These are phyloP conservation scores for Remorina albescens DNA, from an alignment of 2,797 vertebrate species.

Conservation along the genomic window DNA sequence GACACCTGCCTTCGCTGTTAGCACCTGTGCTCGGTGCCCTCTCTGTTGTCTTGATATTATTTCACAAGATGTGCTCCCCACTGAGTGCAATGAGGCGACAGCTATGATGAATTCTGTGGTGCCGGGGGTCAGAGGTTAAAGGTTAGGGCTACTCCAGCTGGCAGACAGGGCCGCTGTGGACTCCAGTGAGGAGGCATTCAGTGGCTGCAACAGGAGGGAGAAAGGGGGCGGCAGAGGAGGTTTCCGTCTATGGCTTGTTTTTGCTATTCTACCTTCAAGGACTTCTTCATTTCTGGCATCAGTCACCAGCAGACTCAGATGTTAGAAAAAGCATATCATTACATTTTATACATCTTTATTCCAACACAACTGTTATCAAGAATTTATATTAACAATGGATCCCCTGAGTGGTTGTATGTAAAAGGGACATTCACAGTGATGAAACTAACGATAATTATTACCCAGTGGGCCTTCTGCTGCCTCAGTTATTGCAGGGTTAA, in stretches of 20 bases:
- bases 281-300: slow-evolving; percentile 29
- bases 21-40: slow-evolving; percentile 52
- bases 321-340: slow-evolving; percentile 19
- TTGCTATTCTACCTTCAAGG: slow-evolving; percentile 46
- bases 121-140: slow-evolving; percentile 79
- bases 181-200: slow-evolving; percentile 83
- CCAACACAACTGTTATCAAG: not conserved
- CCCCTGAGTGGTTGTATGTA: not conserved
- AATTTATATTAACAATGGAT: not conserved
- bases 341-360: not conserved
- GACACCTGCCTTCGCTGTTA: slow-evolving; percentile 66
- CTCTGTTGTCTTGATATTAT: slow-evolving; percentile 27
- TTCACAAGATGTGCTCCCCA: slow-evolving; percentile 54
- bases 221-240: slow-evolving; percentile 24
- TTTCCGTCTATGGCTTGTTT: slow-evolving; percentile 53
- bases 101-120: slow-evolving; percentile 70
- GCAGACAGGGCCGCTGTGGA: slow-evolving; percentile 80
- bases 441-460: slow-evolving; percentile 8
- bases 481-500: not conserved
- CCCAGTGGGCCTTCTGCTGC: not conserved
- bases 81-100: slow-evolving; percentile 58
- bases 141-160: slow-evolving; percentile 86
- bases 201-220: slow-evolving; percentile 55
- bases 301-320: slow-evolving; percentile 36
- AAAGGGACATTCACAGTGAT: slow-evolving; percentile 1